Conservation (phyloP, 2,113 vertebrate genomes). For the Salminus brasiliensis region DNA sequence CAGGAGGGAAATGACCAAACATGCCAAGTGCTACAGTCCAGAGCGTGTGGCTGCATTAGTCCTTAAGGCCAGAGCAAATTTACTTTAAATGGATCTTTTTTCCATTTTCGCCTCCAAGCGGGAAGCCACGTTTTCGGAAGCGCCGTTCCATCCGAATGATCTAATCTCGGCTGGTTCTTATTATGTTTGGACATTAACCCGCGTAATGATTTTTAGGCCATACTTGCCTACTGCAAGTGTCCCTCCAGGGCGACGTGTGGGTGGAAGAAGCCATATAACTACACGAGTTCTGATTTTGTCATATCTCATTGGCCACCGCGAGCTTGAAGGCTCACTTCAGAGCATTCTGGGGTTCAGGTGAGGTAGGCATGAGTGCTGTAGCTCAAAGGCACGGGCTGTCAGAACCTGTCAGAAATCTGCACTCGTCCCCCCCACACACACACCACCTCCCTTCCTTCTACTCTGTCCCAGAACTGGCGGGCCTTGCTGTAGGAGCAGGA, state of each 20-base stretch:
- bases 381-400: constrained; percentile 32
- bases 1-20: constrained; percentile 41
- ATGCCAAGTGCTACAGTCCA: constrained; percentile 13
- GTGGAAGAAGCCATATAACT: background rate
- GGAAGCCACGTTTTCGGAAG: background rate
- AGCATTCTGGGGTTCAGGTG: constrained; percentile 3
- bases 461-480: background rate
- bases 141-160: constrained; percentile 20
- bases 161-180: constrained; percentile 36
- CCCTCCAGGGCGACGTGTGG: background rate
- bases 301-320: background rate
- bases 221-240: constrained; percentile 2
- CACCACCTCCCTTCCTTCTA: constrained; percentile 3
- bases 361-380: constrained; percentile 19
- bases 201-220: background rate
- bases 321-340: constrained; percentile 20
- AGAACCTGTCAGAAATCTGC: constrained; percentile 15
- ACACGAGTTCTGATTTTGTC: constrained; percentile 13
- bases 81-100: constrained; percentile 36
- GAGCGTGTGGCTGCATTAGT: constrained; percentile 22
- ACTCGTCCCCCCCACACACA: background rate
- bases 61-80: constrained; percentile 37
- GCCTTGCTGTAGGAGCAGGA: constrained; percentile 4
- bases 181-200: constrained; percentile 39
- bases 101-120: constrained; percentile 25